Percentiles rank a stretch among this genome's conserved stretches.
Evolutionary conservation across 2,888 invertebrate genomes (phyloP).

Genomic region (Drosophila macrospina): DNA sequence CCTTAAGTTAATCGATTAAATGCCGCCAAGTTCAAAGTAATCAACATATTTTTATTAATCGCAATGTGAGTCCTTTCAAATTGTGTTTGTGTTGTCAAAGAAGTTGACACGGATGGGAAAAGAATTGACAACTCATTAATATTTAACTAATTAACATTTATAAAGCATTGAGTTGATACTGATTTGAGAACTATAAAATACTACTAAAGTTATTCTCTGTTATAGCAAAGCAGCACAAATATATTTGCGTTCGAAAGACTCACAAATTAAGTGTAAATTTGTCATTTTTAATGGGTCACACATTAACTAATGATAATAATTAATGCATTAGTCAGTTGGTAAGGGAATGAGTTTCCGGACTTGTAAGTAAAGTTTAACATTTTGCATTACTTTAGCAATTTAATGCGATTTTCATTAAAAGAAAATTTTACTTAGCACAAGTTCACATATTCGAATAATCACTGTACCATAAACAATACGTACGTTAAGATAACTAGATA

Average conservation of each 20-base stretch:
- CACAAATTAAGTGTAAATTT: constrained; percentile 2
- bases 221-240: too few species aligned
- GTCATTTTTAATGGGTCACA: constrained; percentile 4
- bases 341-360: not conserved
- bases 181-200: too few species aligned
- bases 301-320: not conserved
- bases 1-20: constrained; percentile 34
- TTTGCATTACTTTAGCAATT: too few species aligned
- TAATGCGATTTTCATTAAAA: too few species aligned
- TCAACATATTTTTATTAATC: not conserved
- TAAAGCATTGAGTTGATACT: too few species aligned
- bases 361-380: too few species aligned
- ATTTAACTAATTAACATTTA: too few species aligned
- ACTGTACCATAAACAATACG: not conserved
- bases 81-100: not conserved
- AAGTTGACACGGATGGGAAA: not conserved
- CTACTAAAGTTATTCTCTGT: too few species aligned
- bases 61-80: not conserved
- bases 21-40: constrained; percentile 22
- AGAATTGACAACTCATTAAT: not conserved
- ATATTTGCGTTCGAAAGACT: not conserved
- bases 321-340: constrained; percentile 4
- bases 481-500: constrained; percentile 31
- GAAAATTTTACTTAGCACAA: not conserved
- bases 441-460: not conserved